A percentile compares a stretch with the other conserved stretches of the same genome.
Evolutionary conservation across 2,797 vertebrate species (phyloP).

Genomic region (Rhabdomys pumilio): DNA sequence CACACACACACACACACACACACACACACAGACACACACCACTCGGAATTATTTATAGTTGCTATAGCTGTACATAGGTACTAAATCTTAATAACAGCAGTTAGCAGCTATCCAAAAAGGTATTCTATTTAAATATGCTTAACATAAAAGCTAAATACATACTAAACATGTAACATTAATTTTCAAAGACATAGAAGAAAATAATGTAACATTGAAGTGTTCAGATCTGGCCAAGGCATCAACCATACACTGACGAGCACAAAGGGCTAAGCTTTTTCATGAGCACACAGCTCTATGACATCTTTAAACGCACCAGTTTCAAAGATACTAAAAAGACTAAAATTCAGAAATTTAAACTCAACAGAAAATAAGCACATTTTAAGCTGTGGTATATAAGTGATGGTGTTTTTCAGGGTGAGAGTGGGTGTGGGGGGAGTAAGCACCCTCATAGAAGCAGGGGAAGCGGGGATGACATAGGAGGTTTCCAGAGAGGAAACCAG

Average conservation of each 20-base stretch:
- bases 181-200: conserved; percentile 57
- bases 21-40: background rate
- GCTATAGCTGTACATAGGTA: background rate
- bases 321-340: conserved; percentile 41
- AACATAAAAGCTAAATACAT: conserved; percentile 43
- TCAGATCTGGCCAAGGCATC: background rate
- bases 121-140: conserved; percentile 52
- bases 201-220: conserved; percentile 26
- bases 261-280: conserved; percentile 1
- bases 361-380: conserved; percentile 23
- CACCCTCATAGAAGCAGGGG: too few species aligned
- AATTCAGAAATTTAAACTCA: conserved; percentile 26
- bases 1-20: background rate
- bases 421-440: too few species aligned
- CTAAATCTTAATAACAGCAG: background rate
- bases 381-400: conserved; percentile 25
- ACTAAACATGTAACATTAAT: background rate
- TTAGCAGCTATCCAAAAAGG: conserved; percentile 34
- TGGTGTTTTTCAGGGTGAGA: background rate
- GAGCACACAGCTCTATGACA: background rate
- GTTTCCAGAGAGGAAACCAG: too few species aligned
- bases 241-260: background rate
- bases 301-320: conserved; percentile 28
- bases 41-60: conserved; percentile 33
- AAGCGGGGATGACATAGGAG: too few species aligned